A percentile compares a stretch with the other conserved stretches of the same genome.
These are phyloP conservation scores for Lordiphosa clarofinis DNA, from an alignment of 1,140 invertebrate species.

Conservation along the genomic window DNA sequence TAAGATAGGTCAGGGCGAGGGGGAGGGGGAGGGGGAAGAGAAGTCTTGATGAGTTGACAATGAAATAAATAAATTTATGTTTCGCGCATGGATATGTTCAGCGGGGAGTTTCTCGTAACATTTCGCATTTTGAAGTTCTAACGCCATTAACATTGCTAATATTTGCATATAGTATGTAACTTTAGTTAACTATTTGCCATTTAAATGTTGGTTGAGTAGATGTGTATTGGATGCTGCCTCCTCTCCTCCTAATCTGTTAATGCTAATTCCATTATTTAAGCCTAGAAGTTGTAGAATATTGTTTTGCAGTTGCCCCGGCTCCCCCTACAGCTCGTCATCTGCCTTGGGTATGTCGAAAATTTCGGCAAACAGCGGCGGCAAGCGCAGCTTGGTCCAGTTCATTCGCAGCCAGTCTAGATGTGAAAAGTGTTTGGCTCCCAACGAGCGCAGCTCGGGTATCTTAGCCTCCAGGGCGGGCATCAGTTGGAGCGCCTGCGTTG, in stretches of 20 bases:
- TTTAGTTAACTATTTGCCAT: slow-evolving; percentile 50
- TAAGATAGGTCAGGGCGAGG: background rate
- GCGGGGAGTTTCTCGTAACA: slow-evolving; percentile 38
- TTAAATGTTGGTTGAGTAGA: slow-evolving; percentile 48
- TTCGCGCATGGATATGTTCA: slow-evolving; percentile 70
- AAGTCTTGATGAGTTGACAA: slow-evolving; percentile 54
- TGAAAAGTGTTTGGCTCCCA: slow-evolving; percentile 91
- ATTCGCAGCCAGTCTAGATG: slow-evolving; percentile 94
- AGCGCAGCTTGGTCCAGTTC: slow-evolving; percentile 91
- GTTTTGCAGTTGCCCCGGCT: slow-evolving; percentile 39
- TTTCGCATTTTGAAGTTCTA: slow-evolving; percentile 24
- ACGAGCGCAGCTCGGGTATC: slow-evolving; percentile 88
- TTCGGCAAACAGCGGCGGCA: slow-evolving; percentile 96
- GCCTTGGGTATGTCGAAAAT: slow-evolving; percentile 98
- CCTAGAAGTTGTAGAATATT: slow-evolving; percentile 42
- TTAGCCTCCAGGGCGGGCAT: slow-evolving; percentile 86
- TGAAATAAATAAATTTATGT: slow-evolving; percentile 76
- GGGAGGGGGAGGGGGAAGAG: slow-evolving; percentile 2
- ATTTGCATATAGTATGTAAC: slow-evolving; percentile 33
- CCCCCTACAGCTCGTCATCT: slow-evolving; percentile 82
- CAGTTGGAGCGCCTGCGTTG: slow-evolving; percentile 81
- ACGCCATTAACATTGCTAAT: slow-evolving; percentile 52
- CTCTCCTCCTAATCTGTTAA: slow-evolving; percentile 26
- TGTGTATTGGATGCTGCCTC: slow-evolving; percentile 43
- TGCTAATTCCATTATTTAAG: slow-evolving; percentile 50